Evolutionary conservation across 2,888 invertebrate genomes (phyloP).

Genomic region (Cephus pulcher): DNA sequence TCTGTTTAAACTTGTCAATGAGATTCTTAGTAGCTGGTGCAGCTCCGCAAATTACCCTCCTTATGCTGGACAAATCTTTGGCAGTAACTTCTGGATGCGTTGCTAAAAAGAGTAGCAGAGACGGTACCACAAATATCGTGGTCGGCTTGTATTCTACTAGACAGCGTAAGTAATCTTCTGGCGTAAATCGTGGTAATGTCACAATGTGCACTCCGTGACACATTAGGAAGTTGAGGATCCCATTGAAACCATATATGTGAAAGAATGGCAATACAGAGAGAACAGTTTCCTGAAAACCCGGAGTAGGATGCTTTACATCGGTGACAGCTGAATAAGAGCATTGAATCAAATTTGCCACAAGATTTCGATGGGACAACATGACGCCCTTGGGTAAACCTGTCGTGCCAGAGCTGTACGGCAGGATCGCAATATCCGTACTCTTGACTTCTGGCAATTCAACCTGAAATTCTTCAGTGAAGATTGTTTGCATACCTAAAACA

Average conservation of each 20-base stretch:
- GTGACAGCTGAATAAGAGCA: slow-evolving; percentile 66
- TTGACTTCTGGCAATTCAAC: slow-evolving; percentile 60
- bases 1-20: slow-evolving; percentile 73
- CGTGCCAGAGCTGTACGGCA: slow-evolving; percentile 74
- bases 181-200: slow-evolving; percentile 79
- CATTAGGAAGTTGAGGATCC: slow-evolving; percentile 74
- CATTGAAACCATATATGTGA: slow-evolving; percentile 83
- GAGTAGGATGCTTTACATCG: slow-evolving; percentile 66
- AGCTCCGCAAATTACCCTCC: slow-evolving; percentile 78
- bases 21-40: slow-evolving; percentile 78
- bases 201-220: slow-evolving; percentile 74
- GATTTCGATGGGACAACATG: slow-evolving; percentile 78
- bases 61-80: slow-evolving; percentile 75
- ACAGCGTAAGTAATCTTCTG: slow-evolving; percentile 78
- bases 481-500: slow-evolving; percentile 61
- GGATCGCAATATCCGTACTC: slow-evolving; percentile 42
- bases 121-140: slow-evolving; percentile 80
- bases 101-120: slow-evolving; percentile 79
- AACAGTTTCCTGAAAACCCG: slow-evolving; percentile 70
- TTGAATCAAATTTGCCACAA: slow-evolving; percentile 72
- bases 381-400: slow-evolving; percentile 88
- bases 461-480: slow-evolving; percentile 60
- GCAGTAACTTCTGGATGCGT: slow-evolving; percentile 77
- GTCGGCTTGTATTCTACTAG: slow-evolving; percentile 73
- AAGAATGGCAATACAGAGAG: slow-evolving; percentile 81